Percentiles rank a stretch among this genome's conserved stretches.
Evolutionary conservation across 2,113 vertebrate genomes (phyloP).

Genomic region (Fulica atra): DNA sequence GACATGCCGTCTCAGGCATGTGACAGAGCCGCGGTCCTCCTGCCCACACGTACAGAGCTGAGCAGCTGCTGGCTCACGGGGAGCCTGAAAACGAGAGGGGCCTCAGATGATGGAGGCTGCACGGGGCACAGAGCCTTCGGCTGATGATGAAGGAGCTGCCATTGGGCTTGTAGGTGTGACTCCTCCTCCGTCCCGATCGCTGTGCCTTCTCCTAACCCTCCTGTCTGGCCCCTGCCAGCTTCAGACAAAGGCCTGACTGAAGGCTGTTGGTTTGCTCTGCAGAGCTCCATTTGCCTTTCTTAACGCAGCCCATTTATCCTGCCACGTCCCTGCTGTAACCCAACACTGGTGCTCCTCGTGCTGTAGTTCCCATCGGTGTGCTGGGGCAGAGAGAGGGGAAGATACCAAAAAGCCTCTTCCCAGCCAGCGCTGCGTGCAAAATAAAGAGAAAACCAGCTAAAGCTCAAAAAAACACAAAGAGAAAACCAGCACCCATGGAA

Average conservation of each 20-base stretch:
- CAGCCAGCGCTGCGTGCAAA: neutral
- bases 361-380: neutral
- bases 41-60: conserved; percentile 11
- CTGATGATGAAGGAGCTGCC: neutral
- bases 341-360: neutral
- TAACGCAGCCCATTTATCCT: accelerated
- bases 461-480: neutral
- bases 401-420: neutral
- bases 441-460: neutral
- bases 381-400: neutral
- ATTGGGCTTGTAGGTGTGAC: neutral
- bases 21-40: conserved; percentile 2
- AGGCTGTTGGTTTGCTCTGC: accelerated
- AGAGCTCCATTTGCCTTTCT: neutral
- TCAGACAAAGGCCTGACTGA: neutral
- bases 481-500: neutral
- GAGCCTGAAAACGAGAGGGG: neutral
- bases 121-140: neutral
- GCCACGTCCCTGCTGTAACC: neutral
- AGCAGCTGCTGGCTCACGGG: neutral
- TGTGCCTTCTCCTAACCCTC: neutral
- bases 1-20: neutral
- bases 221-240: neutral
- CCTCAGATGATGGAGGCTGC: neutral
- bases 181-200: neutral